Base-by-base conservation (phyloP, 2,888 invertebrate species). In the Dolomedes plantarius region DNA sequence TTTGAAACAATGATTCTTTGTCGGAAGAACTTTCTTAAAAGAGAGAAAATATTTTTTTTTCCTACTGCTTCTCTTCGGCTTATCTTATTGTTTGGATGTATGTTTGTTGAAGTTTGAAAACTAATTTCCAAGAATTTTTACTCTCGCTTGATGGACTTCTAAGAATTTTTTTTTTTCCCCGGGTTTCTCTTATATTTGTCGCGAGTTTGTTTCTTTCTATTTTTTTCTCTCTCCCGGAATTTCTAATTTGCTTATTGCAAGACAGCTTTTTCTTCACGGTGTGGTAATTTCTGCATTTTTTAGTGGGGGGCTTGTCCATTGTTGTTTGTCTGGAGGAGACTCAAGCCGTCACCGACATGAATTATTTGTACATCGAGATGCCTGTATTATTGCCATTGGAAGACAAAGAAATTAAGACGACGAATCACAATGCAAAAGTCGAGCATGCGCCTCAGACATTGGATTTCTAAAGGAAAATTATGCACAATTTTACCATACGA, bases 11-110 rank as follows among this genome's bases (percentile, higher is more conserved):
- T 85, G 83, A 85, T 85, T 85, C 83, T 85, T 85, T 85, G 83
- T 85, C 83, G 83, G 77, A 85, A 85, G 83, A 85, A 85, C 77
- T 85, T 85, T 85, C 83, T 85, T 85, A 85, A 85, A 85, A 78
- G 83, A 85, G 75, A 50, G 41, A 69, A 67, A 67, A 67, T n/a
- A n/a, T n/a, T 46, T 39, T 81, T 81, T 75, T 72, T 36, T 67
- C 27, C 71, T 64, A 28, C 64, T 65, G 71, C 71, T 72, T 76
- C 71, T 72, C 50, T 85, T 77, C 73, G 62, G 67, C 77, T 85
- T 77, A 85, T 85, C 83, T 85, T 85, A 85, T 85, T 85, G 83
- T 85, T 85, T 85, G 83, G 77, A 77, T 85, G 83, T 83, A 83
- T 76, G 82, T 83, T 83, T 76, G 82, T 85, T 85, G 77, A 85